Evolutionary conservation across 2,888 invertebrate genomes (phyloP).

Genomic region (Apamea monoglypha): DNA sequence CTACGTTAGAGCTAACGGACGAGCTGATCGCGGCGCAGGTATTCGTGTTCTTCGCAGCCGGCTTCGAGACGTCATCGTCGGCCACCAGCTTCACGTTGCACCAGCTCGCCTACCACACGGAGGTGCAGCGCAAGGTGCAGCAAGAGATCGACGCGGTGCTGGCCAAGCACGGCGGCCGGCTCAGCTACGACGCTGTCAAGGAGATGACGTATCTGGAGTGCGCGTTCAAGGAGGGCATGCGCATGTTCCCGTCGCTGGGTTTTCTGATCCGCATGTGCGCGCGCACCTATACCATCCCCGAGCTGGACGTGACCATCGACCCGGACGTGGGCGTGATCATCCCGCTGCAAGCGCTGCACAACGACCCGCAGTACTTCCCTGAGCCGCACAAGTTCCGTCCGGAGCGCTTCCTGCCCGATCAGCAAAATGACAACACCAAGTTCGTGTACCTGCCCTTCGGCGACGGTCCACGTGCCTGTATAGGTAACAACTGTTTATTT

Average conservation of each 20-base stretch:
- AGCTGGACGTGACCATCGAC: slow-evolving; percentile 75
- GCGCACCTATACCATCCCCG: slow-evolving; percentile 75
- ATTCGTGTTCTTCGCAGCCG: slow-evolving; percentile 80
- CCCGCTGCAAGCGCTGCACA: slow-evolving; percentile 73
- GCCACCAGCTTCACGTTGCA: slow-evolving; percentile 80
- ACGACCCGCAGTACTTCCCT: slow-evolving; percentile 78
- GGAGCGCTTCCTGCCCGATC: slow-evolving; percentile 76
- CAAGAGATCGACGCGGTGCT: slow-evolving; percentile 75
- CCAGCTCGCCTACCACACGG: slow-evolving; percentile 77
- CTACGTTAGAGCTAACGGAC: slow-evolving; percentile 73
- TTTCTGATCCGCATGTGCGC: slow-evolving; percentile 74
- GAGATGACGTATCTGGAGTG: slow-evolving; percentile 80
- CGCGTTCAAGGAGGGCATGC: slow-evolving; percentile 78
- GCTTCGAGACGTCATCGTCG: slow-evolving; percentile 81
- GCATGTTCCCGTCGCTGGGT: slow-evolving; percentile 81
- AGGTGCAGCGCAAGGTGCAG: slow-evolving; percentile 76
- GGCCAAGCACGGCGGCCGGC: slow-evolving; percentile 69
- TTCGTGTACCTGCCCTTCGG: slow-evolving; percentile 82
- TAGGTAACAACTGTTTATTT: slow-evolving; percentile 72
- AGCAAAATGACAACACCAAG: slow-evolving; percentile 69
- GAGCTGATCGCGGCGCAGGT: slow-evolving; percentile 77
- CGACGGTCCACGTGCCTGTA: slow-evolving; percentile 80
- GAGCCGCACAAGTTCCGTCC: slow-evolving; percentile 77
- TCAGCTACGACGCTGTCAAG: slow-evolving; percentile 77
- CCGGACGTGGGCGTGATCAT: slow-evolving; percentile 73